Conservation (phyloP, 2,888 invertebrate genomes). For the Acanthosoma haemorrhoidale region DNA sequence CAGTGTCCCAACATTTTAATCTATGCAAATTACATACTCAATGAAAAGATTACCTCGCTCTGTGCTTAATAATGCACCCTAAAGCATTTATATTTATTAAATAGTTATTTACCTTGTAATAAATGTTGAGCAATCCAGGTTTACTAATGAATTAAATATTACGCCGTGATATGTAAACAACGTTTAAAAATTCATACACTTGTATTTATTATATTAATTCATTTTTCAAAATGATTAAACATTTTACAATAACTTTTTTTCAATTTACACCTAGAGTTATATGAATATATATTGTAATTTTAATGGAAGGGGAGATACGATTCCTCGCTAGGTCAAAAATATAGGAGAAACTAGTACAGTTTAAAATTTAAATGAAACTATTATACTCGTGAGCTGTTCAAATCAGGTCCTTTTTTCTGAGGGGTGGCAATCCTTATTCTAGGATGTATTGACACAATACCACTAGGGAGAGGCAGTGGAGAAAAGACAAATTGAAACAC, state of each 20-base stretch:
- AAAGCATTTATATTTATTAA: conserved; percentile 20
- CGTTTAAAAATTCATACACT: conserved; percentile 8
- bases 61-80: neutral
- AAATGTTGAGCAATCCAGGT: conserved; percentile 30
- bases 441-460: neutral
- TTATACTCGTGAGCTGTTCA: neutral
- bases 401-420: neutral
- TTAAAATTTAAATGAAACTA: neutral
- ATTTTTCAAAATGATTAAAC: conserved; percentile 5
- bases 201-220: neutral
- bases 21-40: neutral
- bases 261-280: neutral
- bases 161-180: conserved; percentile 29
- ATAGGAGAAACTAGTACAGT: neutral
- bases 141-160: conserved; percentile 23
- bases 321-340: neutral
- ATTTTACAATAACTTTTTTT: conserved; percentile 9
- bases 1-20: conserved; percentile 14
- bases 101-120: conserved; percentile 23
- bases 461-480: neutral
- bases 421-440: too few species aligned
- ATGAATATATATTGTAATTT: neutral
- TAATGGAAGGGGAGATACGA: neutral
- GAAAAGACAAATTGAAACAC: neutral
- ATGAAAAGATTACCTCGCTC: neutral